A percentile compares a stretch with the other conserved stretches of the same genome.
These are phyloP conservation scores for Copidosoma aretas DNA, from an alignment of 2,888 invertebrate species.

Conservation along the genomic window DNA sequence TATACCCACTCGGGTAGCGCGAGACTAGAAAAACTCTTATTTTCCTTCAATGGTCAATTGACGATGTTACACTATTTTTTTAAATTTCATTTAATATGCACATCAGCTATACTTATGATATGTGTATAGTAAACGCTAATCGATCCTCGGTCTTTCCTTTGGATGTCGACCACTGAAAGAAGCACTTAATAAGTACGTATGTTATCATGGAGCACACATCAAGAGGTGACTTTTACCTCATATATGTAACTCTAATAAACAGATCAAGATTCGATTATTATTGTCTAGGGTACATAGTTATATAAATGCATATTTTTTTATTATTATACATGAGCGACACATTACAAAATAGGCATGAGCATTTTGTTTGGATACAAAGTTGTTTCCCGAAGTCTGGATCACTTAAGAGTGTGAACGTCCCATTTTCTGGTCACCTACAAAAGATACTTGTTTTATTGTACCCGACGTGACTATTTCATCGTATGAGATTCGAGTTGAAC, in stretches of 20 bases:
- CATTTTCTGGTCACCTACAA: conserved; percentile 37
- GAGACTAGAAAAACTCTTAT: conserved; percentile 16
- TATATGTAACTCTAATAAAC: not conserved
- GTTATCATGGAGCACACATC: not conserved
- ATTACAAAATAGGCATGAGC: conserved; percentile 1
- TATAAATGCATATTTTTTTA: not conserved
- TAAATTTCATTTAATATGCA: no score
- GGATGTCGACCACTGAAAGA: no score
- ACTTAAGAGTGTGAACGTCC: conserved; percentile 34
- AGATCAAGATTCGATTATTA: not conserved
- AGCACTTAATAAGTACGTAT: no score
- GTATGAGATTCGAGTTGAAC: not conserved
- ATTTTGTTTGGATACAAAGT: conserved; percentile 6
- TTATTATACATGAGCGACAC: not conserved
- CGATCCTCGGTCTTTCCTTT: no score
- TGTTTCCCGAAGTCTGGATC: conserved; percentile 26
- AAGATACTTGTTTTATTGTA: conserved; percentile 29
- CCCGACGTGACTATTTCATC: not conserved
- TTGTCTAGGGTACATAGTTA: not conserved
- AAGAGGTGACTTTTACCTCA: not conserved
- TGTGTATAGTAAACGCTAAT: no score
- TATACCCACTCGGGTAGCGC: not conserved
- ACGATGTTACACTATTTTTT: no score
- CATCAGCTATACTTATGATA: no score
- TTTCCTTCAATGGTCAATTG: not conserved